Evolutionary conservation across 2,888 invertebrate species (phyloP), one percentile per base, ranked within the genome.

Genomic region (Candidula unifasciata): DNA sequence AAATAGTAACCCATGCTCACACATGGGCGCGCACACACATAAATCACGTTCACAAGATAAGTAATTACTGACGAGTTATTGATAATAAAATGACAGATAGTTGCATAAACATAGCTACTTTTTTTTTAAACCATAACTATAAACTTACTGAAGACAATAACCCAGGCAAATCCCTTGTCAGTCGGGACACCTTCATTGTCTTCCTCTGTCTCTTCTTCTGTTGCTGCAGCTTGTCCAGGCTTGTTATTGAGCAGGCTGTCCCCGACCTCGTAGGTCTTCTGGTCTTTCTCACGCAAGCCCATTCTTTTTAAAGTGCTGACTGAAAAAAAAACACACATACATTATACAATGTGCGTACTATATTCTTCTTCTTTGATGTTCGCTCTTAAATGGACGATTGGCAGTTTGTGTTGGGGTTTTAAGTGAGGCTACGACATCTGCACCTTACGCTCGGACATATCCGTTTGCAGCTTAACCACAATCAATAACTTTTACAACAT

Each of bases 121-220:
- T 10, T 44, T 6, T 44, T 13, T n/a, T n/a, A 44, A 44, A 44
- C 13, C 0, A 44, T 44, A 1, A 44, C 44, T 10, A 13, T 44
- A 44, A 13, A 77, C 84, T 81, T 44, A 85, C 84, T 68, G 2
- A 77, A 3, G 30, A 64, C 30, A 54, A 85, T 82, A 8, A 85
- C 74, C 85, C 82, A 85, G 5, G 85, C 60, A 64, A 78, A 85
- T 5, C 85, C 85, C 33, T 18, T 66, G 68, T 85, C 85, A 24
- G 71, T 71, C 1, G 85, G 85, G 13, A 83, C 74, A 24, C 74
- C 76, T 52, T 44, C 60, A 52, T 76, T 30, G 13, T 71, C 73
- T 24, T 74, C 30, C 3, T 74, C 64, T 3, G 16, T 66, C 18
- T 82, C 66, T 52, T 18, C 74, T 10, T 35, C 21, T 8, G 27